Evolutionary conservation across 92 coral and sea anemone species (phyloP), one percentile per base, ranked within the genome.

Genomic region (Palythoa grandiflora): DNA sequence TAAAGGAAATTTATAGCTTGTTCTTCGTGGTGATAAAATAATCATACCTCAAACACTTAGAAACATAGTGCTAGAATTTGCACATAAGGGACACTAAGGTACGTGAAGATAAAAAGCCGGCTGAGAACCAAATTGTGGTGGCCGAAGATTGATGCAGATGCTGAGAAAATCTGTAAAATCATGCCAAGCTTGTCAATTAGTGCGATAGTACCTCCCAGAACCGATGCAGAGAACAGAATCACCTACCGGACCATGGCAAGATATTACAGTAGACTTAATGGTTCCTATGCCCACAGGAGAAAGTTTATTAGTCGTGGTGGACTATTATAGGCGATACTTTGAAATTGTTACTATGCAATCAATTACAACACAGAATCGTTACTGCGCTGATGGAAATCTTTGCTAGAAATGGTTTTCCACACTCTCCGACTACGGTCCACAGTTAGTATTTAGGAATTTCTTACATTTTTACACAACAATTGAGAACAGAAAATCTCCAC

Each of bases 1-100:
- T 14, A 8, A 36, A 73, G 93, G 90, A 17, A 83, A 28, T 28
- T 28, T n/a, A n/a, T n/a, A 90, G 59, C 74, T 93, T 17, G 90
- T 93, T 35, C 50, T 87, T 54, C 89, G 91, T 6, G 93, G 93
- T 50, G 72, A 80, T 14, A 83, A 93, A 71, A 93, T 87, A 11
- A 77, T 88, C 44, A 85, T 75, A 47, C 88, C 95, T 37, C 54
- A 93, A 74, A 44, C 66, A 48, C 91, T 92, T 37, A 86, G 92
- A 52, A 51, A 55, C 15, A 40, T 70, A 35, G 91, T 86, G 17
- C 53, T 89, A 59, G 71, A 50, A 5, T 63, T 92, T 54, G 92
- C 94, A 44, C 94, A 89, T 40, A 77, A 91, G 36, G 92, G 92
- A 13, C 94, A 89, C 28, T 92, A 73, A 19, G 94, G 94, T 1